These are phyloP conservation scores for Champsocephalus gunnari DNA, from an alignment of 2,797 vertebrate genomes.

Conservation along the genomic window DNA sequence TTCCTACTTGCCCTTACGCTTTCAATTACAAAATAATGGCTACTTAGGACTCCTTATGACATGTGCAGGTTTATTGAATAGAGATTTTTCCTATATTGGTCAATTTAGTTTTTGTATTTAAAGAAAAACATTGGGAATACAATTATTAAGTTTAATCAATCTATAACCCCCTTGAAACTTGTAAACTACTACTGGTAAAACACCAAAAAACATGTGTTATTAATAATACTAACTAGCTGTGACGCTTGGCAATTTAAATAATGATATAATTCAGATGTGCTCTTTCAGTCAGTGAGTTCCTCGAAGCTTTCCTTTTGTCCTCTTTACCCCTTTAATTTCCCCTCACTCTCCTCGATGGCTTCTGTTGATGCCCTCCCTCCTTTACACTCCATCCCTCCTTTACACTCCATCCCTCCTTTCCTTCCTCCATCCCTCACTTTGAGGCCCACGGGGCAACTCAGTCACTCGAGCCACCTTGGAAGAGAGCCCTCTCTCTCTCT, in stretches of 20 bases:
- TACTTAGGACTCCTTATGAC: too few relatives aligned
- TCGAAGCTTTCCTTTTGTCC: constrained; percentile 10
- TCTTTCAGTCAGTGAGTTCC: constrained; percentile 7
- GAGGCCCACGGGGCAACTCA: constrained; percentile 56
- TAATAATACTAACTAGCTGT: too few relatives aligned
- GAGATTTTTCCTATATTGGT: too few relatives aligned
- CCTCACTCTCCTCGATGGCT: constrained; percentile 29
- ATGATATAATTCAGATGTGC: constrained; percentile 7
- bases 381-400: constrained; percentile 45
- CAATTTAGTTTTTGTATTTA: too few relatives aligned
- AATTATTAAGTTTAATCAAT: too few relatives aligned
- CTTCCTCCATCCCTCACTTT: constrained; percentile 55
- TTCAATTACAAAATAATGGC: too few relatives aligned
- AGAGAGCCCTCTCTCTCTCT: constrained; percentile 22
- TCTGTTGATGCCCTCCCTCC: constrained; percentile 41
- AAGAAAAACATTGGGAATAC: too few relatives aligned
- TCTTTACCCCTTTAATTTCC: constrained; percentile 18
- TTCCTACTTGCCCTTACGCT: neutral
- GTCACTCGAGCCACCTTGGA: constrained; percentile 58
- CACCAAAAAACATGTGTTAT: too few relatives aligned
- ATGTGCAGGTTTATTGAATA: too few relatives aligned
- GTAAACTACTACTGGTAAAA: too few relatives aligned
- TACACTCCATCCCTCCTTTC: constrained; percentile 36
- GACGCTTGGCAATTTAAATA: neutral
- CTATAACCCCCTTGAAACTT: too few relatives aligned